Base-by-base conservation (phyloP, 2,113 vertebrate genomes). In the Aspiorhynchus laticeps region DNA sequence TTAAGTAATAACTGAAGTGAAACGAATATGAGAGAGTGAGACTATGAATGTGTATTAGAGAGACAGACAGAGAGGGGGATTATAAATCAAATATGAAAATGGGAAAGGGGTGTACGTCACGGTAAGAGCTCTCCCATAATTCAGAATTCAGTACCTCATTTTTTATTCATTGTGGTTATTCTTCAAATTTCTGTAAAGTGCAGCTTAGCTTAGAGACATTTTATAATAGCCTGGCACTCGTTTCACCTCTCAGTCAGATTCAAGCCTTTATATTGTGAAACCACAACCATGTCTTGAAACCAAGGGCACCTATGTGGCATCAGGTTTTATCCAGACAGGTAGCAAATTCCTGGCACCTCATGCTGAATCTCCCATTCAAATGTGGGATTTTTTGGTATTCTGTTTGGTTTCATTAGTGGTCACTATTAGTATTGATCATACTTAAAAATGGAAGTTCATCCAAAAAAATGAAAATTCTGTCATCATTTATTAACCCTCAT, bases 161-260 rank as follows among this genome's bases (percentile, higher is more conserved):
- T n/a, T 87, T 85, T 77, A 89, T 86, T 87, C 81, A 88, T 88
- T 53, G 86, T 78, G 73, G 83, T 73, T 67, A 87, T 85, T 24
- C 73, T 83, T 88, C 84, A 65, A 59, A 83, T 85, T 80, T 63
- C 83, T 48, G 73, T 85, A 79, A 83, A 87, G 85, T 69, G 74
- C 24, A 63, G 71, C 85, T 87, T 53, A 65, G 84, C 80, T 53
- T 31, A 21, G 73, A 85, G 33, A 33, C 26, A 81, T 81, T 89
- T 85, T 51, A 87, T 89, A 77, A 84, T 43, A 6, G 51, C 61
- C 61, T 53, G 28, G 8, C 46, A 81, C 28, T 33, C 41, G 26
- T 43, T 83, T 51, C 24, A 43, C 14, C 7, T 63, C 56, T 59
- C 24, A 63, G 48, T 36, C 17, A 56, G n/a, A 61, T 28, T 61